A percentile compares a stretch with the other conserved stretches of the same genome.
Conservation (phyloP, 2,113 vertebrate species). For the Pluvianellus socialis region DNA sequence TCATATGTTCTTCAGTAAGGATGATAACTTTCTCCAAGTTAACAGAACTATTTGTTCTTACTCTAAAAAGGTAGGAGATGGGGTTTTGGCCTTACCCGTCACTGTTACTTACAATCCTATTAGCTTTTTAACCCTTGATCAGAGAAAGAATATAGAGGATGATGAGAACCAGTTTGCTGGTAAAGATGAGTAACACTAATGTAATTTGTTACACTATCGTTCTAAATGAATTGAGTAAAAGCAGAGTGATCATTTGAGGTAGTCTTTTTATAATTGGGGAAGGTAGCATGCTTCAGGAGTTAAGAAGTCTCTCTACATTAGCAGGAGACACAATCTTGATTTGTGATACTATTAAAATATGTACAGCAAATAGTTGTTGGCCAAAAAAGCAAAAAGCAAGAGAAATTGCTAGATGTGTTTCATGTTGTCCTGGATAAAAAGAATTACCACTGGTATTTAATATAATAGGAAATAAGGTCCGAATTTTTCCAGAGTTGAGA, state of each 20-base stretch:
- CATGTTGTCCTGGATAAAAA: neutral
- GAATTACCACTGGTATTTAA: neutral
- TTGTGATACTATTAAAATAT: neutral
- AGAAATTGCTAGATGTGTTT: neutral
- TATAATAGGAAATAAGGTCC: neutral
- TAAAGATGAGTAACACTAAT: neutral
- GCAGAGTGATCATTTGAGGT: neutral
- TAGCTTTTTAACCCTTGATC: neutral
- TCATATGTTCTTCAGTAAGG: neutral
- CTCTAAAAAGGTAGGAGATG: neutral
- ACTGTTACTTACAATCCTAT: neutral
- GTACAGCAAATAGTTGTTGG: neutral
- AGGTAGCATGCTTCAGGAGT: neutral
- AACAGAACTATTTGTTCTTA: neutral
- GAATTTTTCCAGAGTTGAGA: neutral
- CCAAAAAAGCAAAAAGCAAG: neutral
- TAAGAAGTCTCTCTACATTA: neutral
- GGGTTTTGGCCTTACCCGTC: neutral
- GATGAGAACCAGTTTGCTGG: neutral
- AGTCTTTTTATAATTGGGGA: neutral
- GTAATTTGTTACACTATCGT: neutral
- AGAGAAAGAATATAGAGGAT: neutral
- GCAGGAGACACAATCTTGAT: neutral
- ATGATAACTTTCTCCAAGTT: neutral
- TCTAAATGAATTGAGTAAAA: neutral